Base-by-base conservation (phyloP, 2,797 vertebrate genomes). In the Carduelis carduelis region DNA sequence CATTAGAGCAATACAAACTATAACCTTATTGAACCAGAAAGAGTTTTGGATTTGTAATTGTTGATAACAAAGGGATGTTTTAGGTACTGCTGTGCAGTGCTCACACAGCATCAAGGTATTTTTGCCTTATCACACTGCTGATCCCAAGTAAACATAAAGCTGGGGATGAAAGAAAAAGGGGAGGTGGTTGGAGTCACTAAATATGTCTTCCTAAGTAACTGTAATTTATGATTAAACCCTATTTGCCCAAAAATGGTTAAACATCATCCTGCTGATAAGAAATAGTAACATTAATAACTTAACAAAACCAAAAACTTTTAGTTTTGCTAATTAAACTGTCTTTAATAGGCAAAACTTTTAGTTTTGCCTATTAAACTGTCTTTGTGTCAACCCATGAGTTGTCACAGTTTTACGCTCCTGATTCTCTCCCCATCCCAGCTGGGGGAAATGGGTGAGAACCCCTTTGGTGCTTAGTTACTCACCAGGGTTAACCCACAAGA, bases 381-480 rank as follows among this genome's bases (percentile, higher is more conserved):
- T 82, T 71, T 60, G 10, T 41, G 28, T 56, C 37, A 76, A 44
- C 2, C 4, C 8, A 26, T 35, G 13, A 30, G 5, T 15, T 65
- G 5, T 35, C 46, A 46, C 5, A 24, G 6, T 52, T 59, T n/a
- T 24, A 49, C 4, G 3, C 3, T 75, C 90, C 34, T 68, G 22
- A 68, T 76, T 60, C 11, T 52, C 15, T 59, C 10, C 8, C 8
- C 12, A 24, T 24, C 5, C 11, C 24, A 63, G 15, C 5, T 53
- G 9, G 6, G 19, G 10, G 6, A 13, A 71, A 26, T 14, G 10
- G 16, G 4, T 2, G 1, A 77, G 12, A n/a, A 49, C 3, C 4
- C 3, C 4, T 27, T 20, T 19, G 28, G 5, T 50, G 18, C 19
- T 55, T 44, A 63, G 41, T 5, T 84, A 14, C 27, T 24, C 70